Evolutionary conservation across 2,113 vertebrate species (phyloP), one percentile per base, ranked within the genome.

Genomic region (Morone saxatilis): DNA sequence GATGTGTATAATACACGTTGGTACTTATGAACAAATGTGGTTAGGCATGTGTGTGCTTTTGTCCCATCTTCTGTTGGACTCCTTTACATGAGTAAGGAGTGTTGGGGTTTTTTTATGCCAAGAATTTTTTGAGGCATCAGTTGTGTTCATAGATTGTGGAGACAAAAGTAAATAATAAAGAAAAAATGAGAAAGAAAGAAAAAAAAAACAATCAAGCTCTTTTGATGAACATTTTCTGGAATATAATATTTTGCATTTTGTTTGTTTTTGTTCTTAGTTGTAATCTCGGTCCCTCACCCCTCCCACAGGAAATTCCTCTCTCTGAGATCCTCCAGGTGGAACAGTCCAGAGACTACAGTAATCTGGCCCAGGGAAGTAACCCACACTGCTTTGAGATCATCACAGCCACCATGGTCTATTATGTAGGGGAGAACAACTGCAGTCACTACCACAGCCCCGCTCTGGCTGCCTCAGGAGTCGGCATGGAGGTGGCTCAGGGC

Each of bases 351-450:
- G 97, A 97, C 95, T 96, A 97, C 91, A 95, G 95, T 69, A 96
- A 94, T 54, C 91, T 95, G 80, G 95, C 97, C 54, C 96, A 97
- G 91, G 97, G 97, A 86, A 97, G 97, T 94, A 99, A 97, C 92
- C 97, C 97, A 17, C 97, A 99, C 96, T 99, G 98, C 95, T 99
- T 99, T 93, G 98, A 99, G 96, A 97, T 99, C 93, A 97, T 99
- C 94, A 99, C 99, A 38, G 97, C 97, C 88, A 99, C 97, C 40
- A 97, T 99, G 97, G 97, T 99, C 9, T 99, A 99, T 95, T 99
- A 98, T 82, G 98, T 99, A 83, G 99, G 99, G n/a, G 99, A 99
- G 93, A 97, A 97, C 94, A 97, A 95, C 84, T 94, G 96, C 76
- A 96, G 96, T 82, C 93, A 90, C 91, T 96, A 96, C 88, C 96